Percentiles rank a stretch among this genome's conserved stretches.
These are phyloP conservation scores for Limonius californicus DNA, from an alignment of 1,140 invertebrate genomes.

Conservation along the genomic window DNA sequence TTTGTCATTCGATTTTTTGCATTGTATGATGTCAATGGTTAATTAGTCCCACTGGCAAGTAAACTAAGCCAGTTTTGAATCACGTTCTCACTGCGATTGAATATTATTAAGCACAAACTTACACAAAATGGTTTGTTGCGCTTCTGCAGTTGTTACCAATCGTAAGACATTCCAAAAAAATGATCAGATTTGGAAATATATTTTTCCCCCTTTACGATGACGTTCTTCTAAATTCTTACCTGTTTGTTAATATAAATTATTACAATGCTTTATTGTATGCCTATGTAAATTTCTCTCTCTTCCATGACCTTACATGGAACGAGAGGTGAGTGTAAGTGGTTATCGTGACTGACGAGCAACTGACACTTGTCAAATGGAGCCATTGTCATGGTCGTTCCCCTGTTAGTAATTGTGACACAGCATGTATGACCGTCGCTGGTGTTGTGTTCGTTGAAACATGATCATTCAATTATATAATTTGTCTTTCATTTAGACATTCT, in stretches of 20 bases:
- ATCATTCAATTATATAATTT: constrained; percentile 10
- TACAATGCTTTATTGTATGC: not conserved
- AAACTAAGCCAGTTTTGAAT: too few relatives aligned
- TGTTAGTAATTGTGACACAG: constrained; percentile 8
- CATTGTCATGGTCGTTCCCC: constrained; percentile 6
- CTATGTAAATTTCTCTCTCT: not conserved
- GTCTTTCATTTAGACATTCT: too few relatives aligned
- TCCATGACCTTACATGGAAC: not conserved
- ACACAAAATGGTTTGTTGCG: too few relatives aligned
- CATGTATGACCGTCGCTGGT: not conserved
- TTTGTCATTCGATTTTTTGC: too few relatives aligned
- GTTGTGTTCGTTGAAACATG: not conserved
- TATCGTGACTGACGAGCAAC: constrained; percentile 24
- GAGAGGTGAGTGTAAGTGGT: constrained; percentile 21
- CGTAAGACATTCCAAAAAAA: not conserved
- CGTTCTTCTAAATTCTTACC: too few relatives aligned
- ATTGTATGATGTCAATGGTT: too few relatives aligned
- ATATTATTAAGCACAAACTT: too few relatives aligned
- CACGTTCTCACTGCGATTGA: too few relatives aligned
- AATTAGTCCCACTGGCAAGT: too few relatives aligned
- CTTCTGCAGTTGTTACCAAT: not conserved
- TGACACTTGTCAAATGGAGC: constrained; percentile 18
- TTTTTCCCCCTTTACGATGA: too few relatives aligned
- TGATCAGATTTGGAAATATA: not conserved
- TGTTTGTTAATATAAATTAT: not conserved